These are phyloP conservation scores for Anarsia innoxiella DNA, from an alignment of 2,888 invertebrate genomes.

Conservation along the genomic window DNA sequence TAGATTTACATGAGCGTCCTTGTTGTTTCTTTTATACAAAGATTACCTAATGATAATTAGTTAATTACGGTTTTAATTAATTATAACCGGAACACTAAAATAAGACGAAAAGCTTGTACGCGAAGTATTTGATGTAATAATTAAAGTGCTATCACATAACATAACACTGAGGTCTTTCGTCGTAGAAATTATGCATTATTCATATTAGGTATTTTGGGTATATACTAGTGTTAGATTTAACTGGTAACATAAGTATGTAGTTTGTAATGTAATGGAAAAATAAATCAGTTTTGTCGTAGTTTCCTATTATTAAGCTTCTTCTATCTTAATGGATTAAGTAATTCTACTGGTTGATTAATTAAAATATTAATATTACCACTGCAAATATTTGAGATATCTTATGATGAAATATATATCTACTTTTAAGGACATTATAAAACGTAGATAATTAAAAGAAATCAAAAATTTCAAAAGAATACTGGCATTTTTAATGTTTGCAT, in stretches of 20 bases:
- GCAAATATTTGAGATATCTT: slow-evolving; percentile 77
- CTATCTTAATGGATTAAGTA: slow-evolving; percentile 74
- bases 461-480: slow-evolving; percentile 72
- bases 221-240: slow-evolving; percentile 74
- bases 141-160: slow-evolving; percentile 63
- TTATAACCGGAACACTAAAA: slow-evolving; percentile 68
- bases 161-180: slow-evolving; percentile 66
- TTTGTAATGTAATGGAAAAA: slow-evolving; percentile 72
- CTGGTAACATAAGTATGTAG: slow-evolving; percentile 74
- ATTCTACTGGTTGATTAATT: slow-evolving; percentile 74
- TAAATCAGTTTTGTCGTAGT: slow-evolving; percentile 72
- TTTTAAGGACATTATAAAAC: slow-evolving; percentile 77
- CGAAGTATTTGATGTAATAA: slow-evolving; percentile 65
- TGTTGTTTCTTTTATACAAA: slow-evolving; percentile 61
- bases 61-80: slow-evolving; percentile 77
- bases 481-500: slow-evolving; percentile 69
- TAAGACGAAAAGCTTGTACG: slow-evolving; percentile 71
- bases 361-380: slow-evolving; percentile 76
- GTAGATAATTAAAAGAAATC: slow-evolving; percentile 77
- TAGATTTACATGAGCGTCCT: slow-evolving; percentile 71
- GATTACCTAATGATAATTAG: slow-evolving; percentile 74
- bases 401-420: slow-evolving; percentile 77
- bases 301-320: slow-evolving; percentile 76
- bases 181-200: slow-evolving; percentile 74
- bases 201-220: slow-evolving; percentile 76